These are phyloP conservation scores for Atrina japonica DNA, from an alignment of 2,888 invertebrate species.

Conservation along the genomic window DNA sequence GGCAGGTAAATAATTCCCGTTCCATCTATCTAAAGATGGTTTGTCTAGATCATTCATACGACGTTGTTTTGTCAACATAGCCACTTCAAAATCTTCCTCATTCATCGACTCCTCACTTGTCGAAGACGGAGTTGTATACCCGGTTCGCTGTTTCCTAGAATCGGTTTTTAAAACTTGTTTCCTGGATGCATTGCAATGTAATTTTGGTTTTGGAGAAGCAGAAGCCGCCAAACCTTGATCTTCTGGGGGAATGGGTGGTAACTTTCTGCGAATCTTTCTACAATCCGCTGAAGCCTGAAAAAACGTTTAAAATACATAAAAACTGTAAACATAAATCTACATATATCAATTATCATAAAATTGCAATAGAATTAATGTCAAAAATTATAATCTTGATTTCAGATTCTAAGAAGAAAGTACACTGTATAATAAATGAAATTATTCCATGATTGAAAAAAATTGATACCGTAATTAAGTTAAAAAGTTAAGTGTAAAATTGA, in stretches of 20 bases:
- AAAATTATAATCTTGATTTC: no score
- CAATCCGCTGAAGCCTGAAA: constrained; percentile 49
- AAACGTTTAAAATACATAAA: not conserved
- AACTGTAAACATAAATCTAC: not conserved
- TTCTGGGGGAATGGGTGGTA: constrained; percentile 72
- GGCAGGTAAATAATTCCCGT: constrained; percentile 59
- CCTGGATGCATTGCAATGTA: constrained; percentile 23
- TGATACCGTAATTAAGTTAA: no score
- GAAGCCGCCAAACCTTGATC: constrained; percentile 59
- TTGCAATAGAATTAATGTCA: no score
- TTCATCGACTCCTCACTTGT: constrained; percentile 72
- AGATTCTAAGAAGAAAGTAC: no score
- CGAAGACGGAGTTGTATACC: constrained; percentile 55
- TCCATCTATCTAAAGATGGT: constrained; percentile 59
- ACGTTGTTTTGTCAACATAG: constrained; percentile 57
- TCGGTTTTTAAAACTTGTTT: constrained; percentile 38
- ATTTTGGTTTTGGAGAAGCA: constrained; percentile 44
- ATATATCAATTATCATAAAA: not conserved
- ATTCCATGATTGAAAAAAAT: no score
- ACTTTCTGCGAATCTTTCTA: constrained; percentile 69
- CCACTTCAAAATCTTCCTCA: constrained; percentile 72
- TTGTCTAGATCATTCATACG: constrained; percentile 61
- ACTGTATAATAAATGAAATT: no score
- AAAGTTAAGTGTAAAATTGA: no score
- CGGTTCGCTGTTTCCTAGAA: constrained; percentile 36